Conservation (phyloP, 2,113 vertebrate species). For the Dasyurus viverrinus region DNA sequence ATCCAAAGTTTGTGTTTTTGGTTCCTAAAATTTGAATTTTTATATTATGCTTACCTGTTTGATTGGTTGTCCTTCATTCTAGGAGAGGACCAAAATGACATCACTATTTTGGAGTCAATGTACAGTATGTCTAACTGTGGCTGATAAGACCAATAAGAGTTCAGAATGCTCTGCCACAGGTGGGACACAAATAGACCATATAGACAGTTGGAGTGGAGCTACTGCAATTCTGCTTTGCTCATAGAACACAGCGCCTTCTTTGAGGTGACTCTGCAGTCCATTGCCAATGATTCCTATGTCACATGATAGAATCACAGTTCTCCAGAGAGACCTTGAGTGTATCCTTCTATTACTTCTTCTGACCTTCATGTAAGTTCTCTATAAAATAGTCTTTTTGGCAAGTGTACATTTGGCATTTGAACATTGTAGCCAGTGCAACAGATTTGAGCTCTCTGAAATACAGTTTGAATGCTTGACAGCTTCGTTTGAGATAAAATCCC, state of each 20-base stretch:
- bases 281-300: too few relatives aligned
- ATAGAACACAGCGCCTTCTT: not conserved
- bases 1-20: not conserved
- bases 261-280: not conserved
- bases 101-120: too few relatives aligned
- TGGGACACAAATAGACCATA: not conserved
- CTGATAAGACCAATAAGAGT: not conserved
- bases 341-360: too few relatives aligned
- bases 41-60: not conserved
- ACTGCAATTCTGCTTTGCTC: not conserved
- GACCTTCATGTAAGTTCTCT: not conserved
- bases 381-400: not conserved
- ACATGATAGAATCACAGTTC: too few relatives aligned
- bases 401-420: not conserved
- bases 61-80: not conserved
- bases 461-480: not conserved
- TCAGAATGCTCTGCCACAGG: not conserved
- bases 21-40: not conserved
- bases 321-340: too few relatives aligned
- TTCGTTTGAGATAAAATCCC: not conserved
- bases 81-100: not conserved
- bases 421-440: not conserved
- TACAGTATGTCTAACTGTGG: not conserved
- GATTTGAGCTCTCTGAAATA: not conserved
- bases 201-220: not conserved